phyloP scores from a whole-genome alignment of 2,113 vertebrate genomes.

The Syrmaticus mikado region DNA sequence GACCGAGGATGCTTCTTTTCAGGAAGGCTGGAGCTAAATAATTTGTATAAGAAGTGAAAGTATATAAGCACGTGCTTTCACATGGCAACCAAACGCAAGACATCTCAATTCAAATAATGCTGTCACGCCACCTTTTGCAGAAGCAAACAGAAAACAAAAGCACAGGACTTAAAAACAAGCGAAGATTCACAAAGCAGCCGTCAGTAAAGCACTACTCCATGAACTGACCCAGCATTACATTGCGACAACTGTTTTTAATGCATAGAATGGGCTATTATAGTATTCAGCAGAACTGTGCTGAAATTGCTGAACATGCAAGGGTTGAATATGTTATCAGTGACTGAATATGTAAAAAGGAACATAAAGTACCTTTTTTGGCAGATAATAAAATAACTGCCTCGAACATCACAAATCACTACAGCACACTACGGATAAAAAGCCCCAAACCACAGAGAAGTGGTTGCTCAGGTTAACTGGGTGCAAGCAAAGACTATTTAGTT shows the following conservation, averaged over 20 bases:
- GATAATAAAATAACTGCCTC: constrained; percentile 11
- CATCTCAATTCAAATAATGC: not conserved
- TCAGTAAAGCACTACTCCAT: not conserved
- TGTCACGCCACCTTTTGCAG: not conserved
- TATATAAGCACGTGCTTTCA: not conserved
- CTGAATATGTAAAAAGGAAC: not conserved
- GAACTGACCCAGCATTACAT: not conserved
- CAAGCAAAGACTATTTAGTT: not conserved
- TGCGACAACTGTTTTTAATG: constrained; percentile 48
- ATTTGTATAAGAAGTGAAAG: not conserved
- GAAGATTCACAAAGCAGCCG: constrained; percentile 8
- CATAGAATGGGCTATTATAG: not conserved
- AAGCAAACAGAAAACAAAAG: not conserved
- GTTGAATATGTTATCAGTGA: constrained; percentile 16
- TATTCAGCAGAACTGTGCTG: constrained; percentile 7
- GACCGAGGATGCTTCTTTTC: not conserved
- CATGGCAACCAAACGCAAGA: not conserved
- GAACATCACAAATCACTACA: not conserved
- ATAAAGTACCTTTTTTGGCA: not conserved
- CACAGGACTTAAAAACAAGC: not conserved
- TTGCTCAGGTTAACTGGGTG: not conserved
- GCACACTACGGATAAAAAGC: not conserved
- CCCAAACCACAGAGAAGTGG: not conserved
- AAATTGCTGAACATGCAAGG: not conserved
- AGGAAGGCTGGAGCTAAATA: not conserved